Evolutionary conservation across 2,797 vertebrate species (phyloP).

Genomic region (Notolepis coatsorum): DNA sequence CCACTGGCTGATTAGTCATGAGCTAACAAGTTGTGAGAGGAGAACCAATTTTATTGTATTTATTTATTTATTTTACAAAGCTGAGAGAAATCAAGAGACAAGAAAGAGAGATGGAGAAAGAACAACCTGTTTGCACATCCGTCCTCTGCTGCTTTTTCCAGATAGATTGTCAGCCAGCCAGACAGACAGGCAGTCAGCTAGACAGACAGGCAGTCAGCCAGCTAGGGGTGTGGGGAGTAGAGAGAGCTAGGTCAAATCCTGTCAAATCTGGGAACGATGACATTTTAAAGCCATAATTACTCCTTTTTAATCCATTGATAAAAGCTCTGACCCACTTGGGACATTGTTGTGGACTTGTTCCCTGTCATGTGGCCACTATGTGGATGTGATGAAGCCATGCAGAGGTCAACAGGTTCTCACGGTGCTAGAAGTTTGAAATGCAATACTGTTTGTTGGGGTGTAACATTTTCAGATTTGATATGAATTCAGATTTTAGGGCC

Average conservation of each 20-base stretch:
- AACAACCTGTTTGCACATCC: slow-evolving; percentile 21
- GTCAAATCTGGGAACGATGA: too few species aligned
- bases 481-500: too few species aligned
- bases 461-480: background rate
- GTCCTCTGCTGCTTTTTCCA: slow-evolving; percentile 2
- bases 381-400: slow-evolving; percentile 21
- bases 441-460: background rate
- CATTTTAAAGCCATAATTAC: slow-evolving; percentile 73
- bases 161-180: background rate
- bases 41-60: too few species aligned
- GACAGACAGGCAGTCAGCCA: slow-evolving; percentile 26
- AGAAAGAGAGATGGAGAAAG: too few species aligned
- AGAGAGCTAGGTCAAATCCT: too few species aligned
- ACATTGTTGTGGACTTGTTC: slow-evolving; percentile 37
- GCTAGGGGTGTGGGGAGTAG: slow-evolving; percentile 21
- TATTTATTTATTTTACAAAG: too few species aligned
- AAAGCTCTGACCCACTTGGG: slow-evolving; percentile 59
- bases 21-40: too few species aligned
- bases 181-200: slow-evolving; percentile 30
- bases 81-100: too few species aligned
- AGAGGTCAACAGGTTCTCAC: slow-evolving; percentile 16
- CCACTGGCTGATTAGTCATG: too few species aligned
- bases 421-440: background rate
- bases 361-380: slow-evolving; percentile 6
- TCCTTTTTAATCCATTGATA: slow-evolving; percentile 69